Evolutionary conservation across 2,888 invertebrate genomes (phyloP).

Genomic region (Andrena hattorfiana): DNA sequence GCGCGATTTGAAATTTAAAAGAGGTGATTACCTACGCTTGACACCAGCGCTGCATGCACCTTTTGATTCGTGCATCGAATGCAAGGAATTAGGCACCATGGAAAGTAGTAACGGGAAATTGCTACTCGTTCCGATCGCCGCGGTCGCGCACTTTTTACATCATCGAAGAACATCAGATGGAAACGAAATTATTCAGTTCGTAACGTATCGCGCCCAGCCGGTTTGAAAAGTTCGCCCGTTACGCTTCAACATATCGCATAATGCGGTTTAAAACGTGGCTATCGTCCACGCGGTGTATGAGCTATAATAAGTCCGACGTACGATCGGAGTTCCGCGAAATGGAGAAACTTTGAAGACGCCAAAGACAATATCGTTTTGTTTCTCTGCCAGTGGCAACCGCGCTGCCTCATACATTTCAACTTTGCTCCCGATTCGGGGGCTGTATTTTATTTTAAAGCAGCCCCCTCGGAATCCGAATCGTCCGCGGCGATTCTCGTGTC

Average conservation of each 20-base stretch:
- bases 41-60: background rate
- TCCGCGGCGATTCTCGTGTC: background rate
- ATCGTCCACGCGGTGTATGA: slow-evolving; percentile 50
- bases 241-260: slow-evolving; percentile 59
- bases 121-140: slow-evolving; percentile 6
- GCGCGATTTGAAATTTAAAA: slow-evolving; percentile 42
- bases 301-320: slow-evolving; percentile 54
- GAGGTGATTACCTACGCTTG: background rate
- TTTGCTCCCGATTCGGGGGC: background rate
- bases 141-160: slow-evolving; percentile 22
- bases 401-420: slow-evolving; percentile 3
- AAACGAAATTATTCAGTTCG: slow-evolving; percentile 56
- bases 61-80: background rate
- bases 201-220: slow-evolving; percentile 24
- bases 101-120: background rate
- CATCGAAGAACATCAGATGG: slow-evolving; percentile 46
- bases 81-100: background rate
- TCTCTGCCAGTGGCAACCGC: slow-evolving; percentile 25
- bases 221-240: slow-evolving; percentile 50
- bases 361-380: slow-evolving; percentile 44
- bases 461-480: background rate
- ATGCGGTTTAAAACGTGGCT: slow-evolving; percentile 52
- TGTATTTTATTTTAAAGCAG: background rate
- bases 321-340: slow-evolving; percentile 47
- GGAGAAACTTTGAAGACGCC: slow-evolving; percentile 50